These are phyloP conservation scores for Gavia stellata DNA, from an alignment of 2,113 vertebrate genomes.

Conservation along the genomic window DNA sequence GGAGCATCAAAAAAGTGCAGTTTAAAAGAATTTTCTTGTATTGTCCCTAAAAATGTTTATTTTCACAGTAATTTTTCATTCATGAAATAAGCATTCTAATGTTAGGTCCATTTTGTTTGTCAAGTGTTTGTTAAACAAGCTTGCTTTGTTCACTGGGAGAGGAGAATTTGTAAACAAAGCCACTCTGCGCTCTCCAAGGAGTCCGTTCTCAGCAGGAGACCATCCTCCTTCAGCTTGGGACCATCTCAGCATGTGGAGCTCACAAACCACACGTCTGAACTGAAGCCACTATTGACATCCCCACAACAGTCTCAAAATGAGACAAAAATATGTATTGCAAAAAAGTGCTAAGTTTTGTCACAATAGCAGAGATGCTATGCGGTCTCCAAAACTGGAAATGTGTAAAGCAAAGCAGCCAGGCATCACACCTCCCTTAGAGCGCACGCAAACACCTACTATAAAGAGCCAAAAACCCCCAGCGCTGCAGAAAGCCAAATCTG, in stretches of 20 bases:
- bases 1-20: neutral
- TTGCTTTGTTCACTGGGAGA: slow-evolving; percentile 12
- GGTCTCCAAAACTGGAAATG: neutral
- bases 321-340: neutral
- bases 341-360: accelerated
- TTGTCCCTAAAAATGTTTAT: neutral
- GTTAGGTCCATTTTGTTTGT: neutral
- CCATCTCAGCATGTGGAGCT: neutral
- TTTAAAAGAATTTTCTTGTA: neutral
- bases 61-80: neutral
- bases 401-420: neutral
- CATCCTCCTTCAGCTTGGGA: neutral
- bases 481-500: neutral
- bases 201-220: neutral
- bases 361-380: accelerated
- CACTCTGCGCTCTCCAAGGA: neutral
- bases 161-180: neutral
- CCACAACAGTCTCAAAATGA: neutral
- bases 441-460: neutral
- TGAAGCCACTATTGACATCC: neutral
- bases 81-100: neutral
- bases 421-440: neutral
- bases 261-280: neutral
- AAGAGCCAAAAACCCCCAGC: neutral
- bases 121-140: neutral